Percentiles rank a stretch among this genome's conserved stretches.
These are phyloP conservation scores for Erpobdella octoculata DNA, from an alignment of 2,888 invertebrate genomes.

Conservation along the genomic window DNA sequence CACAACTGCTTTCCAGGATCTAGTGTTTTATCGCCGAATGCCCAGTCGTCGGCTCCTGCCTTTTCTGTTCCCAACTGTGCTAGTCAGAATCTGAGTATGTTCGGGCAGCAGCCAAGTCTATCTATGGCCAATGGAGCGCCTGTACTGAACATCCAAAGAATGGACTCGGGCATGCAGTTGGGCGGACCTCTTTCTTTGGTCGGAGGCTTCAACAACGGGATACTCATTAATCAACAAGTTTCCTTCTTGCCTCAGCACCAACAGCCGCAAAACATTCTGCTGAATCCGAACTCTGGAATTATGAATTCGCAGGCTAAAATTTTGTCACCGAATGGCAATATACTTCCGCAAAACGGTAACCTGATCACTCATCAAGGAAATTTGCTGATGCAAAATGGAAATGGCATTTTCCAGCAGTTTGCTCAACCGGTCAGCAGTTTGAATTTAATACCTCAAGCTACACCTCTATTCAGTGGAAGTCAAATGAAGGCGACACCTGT, in stretches of 20 bases:
- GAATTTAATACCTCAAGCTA: constrained; percentile 22
- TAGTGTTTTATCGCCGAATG: background rate
- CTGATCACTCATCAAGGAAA: constrained; percentile 20
- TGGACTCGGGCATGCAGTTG: constrained; percentile 14
- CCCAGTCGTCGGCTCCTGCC: background rate
- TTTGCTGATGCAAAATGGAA: constrained; percentile 6
- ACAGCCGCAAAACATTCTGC: constrained; percentile 12
- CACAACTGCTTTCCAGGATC: constrained; percentile 1
- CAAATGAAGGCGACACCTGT: constrained; percentile 14
- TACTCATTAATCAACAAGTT: constrained; percentile 24
- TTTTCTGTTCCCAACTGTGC: background rate
- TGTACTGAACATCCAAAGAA: constrained; percentile 1
- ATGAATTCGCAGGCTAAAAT: constrained; percentile 17
- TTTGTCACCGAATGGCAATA: background rate
- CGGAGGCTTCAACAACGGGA: constrained; percentile 14
- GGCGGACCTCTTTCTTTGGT: background rate
- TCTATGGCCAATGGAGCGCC: background rate
- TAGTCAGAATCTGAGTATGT: background rate
- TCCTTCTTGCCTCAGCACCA: constrained; percentile 20
- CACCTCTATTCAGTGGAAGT: constrained; percentile 14
- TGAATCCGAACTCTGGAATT: constrained; percentile 6
- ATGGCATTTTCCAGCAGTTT: constrained; percentile 1
- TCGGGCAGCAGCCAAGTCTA: background rate
- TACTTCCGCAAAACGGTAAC: background rate
- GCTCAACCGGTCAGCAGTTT: background rate